Percentiles rank a stretch among this genome's conserved stretches.
phyloP scores from a whole-genome alignment of 2,888 invertebrate genomes.

The Marronus borbonicus region DNA sequence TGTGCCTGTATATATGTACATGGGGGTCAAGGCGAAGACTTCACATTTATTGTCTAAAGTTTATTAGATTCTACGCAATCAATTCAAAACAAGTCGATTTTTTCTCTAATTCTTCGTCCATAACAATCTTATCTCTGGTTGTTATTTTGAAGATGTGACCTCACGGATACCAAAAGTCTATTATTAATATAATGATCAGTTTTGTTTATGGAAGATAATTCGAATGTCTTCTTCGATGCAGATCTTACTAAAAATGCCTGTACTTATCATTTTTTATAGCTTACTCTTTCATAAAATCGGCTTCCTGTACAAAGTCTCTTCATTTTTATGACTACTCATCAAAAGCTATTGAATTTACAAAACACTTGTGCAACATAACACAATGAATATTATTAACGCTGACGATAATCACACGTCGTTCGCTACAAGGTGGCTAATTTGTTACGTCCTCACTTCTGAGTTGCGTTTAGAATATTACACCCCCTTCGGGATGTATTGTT shows the following conservation, averaged over 20 bases:
- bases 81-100: constrained; percentile 42
- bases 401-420: too few species aligned
- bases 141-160: constrained; percentile 47
- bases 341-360: too few species aligned
- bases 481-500: too few species aligned
- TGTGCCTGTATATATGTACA: constrained; percentile 16
- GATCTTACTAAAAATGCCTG: constrained; percentile 17
- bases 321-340: too few species aligned
- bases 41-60: constrained; percentile 40
- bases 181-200: constrained; percentile 39
- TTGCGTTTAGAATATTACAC: too few species aligned
- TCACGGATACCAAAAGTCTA: constrained; percentile 43
- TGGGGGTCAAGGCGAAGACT: constrained; percentile 44
- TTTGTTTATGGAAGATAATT: constrained; percentile 44
- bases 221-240: constrained; percentile 35
- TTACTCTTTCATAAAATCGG: constrained; percentile 22
- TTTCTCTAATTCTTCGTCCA: constrained; percentile 40
- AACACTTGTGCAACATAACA: too few species aligned
- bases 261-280: constrained; percentile 17
- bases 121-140: constrained; percentile 43
- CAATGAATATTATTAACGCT: too few species aligned
- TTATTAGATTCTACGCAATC: constrained; percentile 45
- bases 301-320: constrained; percentile 7
- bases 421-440: too few species aligned
- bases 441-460: too few species aligned